Evolutionary conservation across 2,797 vertebrate species (phyloP).

Genomic region (Nannoperca australis): DNA sequence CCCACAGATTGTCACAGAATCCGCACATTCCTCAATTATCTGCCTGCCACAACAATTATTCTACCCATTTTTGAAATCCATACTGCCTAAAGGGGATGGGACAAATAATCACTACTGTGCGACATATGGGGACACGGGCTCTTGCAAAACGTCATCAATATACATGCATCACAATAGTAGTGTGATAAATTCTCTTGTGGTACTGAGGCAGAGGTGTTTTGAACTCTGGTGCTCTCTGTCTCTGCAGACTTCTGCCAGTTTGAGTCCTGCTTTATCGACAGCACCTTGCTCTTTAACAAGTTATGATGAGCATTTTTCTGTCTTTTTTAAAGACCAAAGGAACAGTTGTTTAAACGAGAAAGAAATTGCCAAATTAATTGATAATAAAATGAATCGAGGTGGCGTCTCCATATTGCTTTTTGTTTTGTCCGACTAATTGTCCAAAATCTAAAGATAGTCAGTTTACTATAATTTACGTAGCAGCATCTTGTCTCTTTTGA

Average conservation of each 20-base stretch:
- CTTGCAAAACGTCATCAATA: slow-evolving; percentile 35
- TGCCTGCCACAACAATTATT: slow-evolving; percentile 37
- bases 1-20: slow-evolving; percentile 13
- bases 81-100: slow-evolving; percentile 20
- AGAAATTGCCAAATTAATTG: neutral
- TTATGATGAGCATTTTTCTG: neutral
- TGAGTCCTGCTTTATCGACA: neutral
- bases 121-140: slow-evolving; percentile 18
- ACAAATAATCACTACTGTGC: slow-evolving; percentile 54
- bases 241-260: neutral
- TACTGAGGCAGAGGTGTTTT: neutral
- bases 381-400: neutral
- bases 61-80: slow-evolving; percentile 48
- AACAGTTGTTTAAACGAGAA: neutral
- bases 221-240: neutral
- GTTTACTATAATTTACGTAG: neutral
- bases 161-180: neutral
- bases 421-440: neutral
- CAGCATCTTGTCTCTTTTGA: no score
- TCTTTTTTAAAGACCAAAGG: neutral
- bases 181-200: slow-evolving; percentile 23
- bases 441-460: neutral
- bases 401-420: neutral
- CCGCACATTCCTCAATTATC: slow-evolving; percentile 26
- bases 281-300: neutral